Conservation (phyloP, 2,888 invertebrate genomes). For the Zonitis immaculata region DNA sequence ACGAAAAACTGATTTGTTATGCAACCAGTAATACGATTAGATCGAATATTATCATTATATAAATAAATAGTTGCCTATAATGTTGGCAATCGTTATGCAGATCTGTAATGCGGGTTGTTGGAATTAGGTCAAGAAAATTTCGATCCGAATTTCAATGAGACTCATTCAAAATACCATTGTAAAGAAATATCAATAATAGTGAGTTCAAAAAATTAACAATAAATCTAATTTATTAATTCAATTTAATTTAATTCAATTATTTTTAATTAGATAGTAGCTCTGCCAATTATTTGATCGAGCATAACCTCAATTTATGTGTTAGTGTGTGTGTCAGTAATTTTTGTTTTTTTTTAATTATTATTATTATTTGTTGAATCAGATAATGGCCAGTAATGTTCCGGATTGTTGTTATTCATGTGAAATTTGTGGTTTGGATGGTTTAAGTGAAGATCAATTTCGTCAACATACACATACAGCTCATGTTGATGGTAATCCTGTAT, state of each 20-base stretch:
- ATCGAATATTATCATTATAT: too few species aligned
- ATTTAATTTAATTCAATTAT: neutral
- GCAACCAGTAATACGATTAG: too few species aligned
- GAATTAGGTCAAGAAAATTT: conserved; percentile 29
- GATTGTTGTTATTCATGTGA: conserved; percentile 68
- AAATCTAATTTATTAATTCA: neutral
- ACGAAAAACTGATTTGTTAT: too few species aligned
- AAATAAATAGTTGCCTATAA: neutral
- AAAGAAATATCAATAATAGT: conserved; percentile 7
- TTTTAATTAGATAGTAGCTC: too few species aligned
- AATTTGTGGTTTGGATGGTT: conserved; percentile 78
- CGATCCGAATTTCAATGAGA: conserved; percentile 10
- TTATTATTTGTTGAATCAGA: neutral
- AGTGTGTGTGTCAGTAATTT: too few species aligned
- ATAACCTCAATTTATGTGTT: conserved; percentile 6
- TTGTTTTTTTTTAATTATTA: neutral
- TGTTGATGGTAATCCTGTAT: conserved; percentile 71
- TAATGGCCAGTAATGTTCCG: conserved; percentile 54
- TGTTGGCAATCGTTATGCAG: conserved; percentile 24
- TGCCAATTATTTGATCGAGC: conserved; percentile 1
- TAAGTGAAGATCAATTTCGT: conserved; percentile 74
- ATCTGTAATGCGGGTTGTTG: conserved; percentile 31
- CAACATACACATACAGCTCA: conserved; percentile 74
- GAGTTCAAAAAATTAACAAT: neutral
- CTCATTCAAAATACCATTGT: conserved; percentile 7